Base-by-base conservation (phyloP, 2,797 vertebrate genomes). In the Brachyalestes nurse region DNA sequence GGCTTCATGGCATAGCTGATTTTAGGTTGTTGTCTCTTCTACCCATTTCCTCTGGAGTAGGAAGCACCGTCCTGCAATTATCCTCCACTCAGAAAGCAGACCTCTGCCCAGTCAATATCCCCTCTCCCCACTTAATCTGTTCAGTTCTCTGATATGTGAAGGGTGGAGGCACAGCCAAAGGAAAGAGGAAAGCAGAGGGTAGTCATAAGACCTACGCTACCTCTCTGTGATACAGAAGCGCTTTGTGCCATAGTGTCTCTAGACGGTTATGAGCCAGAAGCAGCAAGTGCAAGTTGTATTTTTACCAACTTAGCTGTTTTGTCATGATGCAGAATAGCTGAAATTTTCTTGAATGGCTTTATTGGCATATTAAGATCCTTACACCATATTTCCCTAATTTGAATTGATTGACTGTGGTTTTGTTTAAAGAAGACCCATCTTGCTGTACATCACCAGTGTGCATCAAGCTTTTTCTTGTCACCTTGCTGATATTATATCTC, bases 61-160 rank as follows among this genome's bases (percentile, higher is more conserved):
- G 55, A 81, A 64, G 80, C 70, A 62, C 73, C 77, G 42, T 58
- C 78, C 78, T 79, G 62, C 77, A 75, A 75, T 85, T 84, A 83
- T 83, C 76, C 21, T 69, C 75, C 75, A 78, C 47, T 78, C 67
- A 55, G 71, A 80, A 53, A 80, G 72, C 62, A 64, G 77, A 75
- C 53, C 45, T 47, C 69, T 19, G 28, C 70, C 49, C 21, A 70
- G 81, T 85, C 85, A 85, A 78, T 83, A 85, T 78, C 80, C 45
- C 47, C 71, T 77, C 66, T 70, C 53, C 58, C 66, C 67, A 75
- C 65, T 79, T 76, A 51, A 57, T 75, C 81, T 67, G 25, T 73
- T 64, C 78, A 77, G 58, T 69, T 25, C 55, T 72, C 64, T 84
- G 80, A 72, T 16, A 60, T 47, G 51, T 80, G 66, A 82, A 62